Evolutionary conservation across 2,797 vertebrate species (phyloP).

Genomic region (Chlorospingus flavigularis): DNA sequence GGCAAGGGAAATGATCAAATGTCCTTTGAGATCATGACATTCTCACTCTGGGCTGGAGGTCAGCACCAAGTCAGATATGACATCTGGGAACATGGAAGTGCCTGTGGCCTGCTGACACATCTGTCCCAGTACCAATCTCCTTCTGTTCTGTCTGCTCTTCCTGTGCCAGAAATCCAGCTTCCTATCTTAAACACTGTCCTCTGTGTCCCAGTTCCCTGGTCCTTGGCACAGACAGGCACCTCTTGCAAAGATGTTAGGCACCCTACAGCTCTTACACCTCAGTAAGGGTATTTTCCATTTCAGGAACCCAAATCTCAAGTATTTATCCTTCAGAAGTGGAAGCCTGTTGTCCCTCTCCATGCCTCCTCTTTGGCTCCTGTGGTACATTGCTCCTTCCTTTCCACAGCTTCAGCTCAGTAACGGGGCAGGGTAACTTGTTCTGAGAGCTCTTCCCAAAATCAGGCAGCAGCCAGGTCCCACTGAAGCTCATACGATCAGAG

Average conservation of each 20-base stretch:
- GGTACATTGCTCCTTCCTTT: not conserved
- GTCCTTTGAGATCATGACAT: not conserved
- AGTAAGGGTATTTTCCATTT: not conserved
- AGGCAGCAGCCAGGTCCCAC: not conserved
- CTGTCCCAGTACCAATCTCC: not conserved
- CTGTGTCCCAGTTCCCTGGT: fast-evolving
- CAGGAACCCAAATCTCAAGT: not conserved
- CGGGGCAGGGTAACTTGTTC: not conserved
- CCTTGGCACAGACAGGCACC: not conserved
- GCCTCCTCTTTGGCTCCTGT: not conserved
- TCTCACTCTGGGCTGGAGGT: not conserved
- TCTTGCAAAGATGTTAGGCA: not conserved
- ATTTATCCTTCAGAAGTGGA: not conserved
- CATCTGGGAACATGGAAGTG: not conserved
- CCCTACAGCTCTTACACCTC: not conserved
- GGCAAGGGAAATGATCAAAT: not conserved
- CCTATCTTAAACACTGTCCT: fast-evolving
- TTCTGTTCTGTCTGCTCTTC: not conserved
- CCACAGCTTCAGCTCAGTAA: not conserved
- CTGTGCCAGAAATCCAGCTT: not conserved
- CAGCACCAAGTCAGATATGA: not conserved
- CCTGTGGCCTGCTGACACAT: not conserved
- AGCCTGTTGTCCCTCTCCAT: not conserved
- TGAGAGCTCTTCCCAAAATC: not conserved
- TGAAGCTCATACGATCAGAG: not conserved